Evolutionary conservation across 2,888 invertebrate species (phyloP).

Genomic region (Scaptomyza reducta): DNA sequence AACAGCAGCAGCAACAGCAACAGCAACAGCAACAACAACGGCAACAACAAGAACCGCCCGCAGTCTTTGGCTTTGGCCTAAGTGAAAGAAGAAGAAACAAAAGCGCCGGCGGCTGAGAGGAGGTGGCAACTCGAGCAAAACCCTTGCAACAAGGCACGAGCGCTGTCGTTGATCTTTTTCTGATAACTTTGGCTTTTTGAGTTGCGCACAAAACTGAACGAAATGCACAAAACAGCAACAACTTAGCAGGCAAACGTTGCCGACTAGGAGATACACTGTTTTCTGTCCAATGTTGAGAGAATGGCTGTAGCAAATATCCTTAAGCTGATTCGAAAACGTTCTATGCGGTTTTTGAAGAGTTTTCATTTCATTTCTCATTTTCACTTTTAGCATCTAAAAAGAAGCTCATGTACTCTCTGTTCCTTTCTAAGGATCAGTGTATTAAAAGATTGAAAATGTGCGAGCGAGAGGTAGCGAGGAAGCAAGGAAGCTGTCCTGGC

Average conservation of each 20-base stretch:
- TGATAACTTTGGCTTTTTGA: slow-evolving; percentile 76
- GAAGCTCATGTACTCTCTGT: not conserved
- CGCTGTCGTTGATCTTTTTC: slow-evolving; percentile 77
- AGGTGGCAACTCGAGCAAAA: slow-evolving; percentile 5
- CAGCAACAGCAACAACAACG: slow-evolving; percentile 20
- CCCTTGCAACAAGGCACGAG: slow-evolving; percentile 18
- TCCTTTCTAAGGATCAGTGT: not conserved
- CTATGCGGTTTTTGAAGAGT: too few relatives aligned
- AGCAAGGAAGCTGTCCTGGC: slow-evolving; percentile 17
- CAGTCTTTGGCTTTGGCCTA: slow-evolving; percentile 55
- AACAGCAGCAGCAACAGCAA: slow-evolving; percentile 23
- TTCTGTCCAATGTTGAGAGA: not conserved
- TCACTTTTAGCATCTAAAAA: too few relatives aligned
- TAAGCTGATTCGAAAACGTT: too few relatives aligned
- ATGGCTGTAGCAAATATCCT: not conserved
- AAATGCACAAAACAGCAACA: not conserved
- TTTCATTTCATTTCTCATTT: too few relatives aligned
- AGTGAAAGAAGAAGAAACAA: slow-evolving; percentile 60
- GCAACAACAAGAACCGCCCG: slow-evolving; percentile 36
- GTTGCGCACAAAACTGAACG: slow-evolving; percentile 28
- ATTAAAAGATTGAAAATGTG: slow-evolving; percentile 2
- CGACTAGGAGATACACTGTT: not conserved
- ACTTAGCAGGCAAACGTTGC: not conserved
- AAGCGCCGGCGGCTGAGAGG: slow-evolving; percentile 66
- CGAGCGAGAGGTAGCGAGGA: not conserved